These are phyloP conservation scores for Altica lythri DNA, from an alignment of 2,888 invertebrate species.

Conservation along the genomic window DNA sequence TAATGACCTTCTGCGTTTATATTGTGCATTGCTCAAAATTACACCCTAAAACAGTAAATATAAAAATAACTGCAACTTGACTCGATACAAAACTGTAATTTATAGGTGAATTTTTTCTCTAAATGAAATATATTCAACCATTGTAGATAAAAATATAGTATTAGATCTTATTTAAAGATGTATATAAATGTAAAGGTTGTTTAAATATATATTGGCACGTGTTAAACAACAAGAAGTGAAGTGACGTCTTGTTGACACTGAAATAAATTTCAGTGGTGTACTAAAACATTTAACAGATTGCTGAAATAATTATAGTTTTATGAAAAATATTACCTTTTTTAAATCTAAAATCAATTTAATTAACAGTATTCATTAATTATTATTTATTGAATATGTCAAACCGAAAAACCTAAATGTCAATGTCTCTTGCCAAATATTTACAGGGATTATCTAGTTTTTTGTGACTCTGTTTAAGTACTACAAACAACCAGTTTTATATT, in stretches of 20 bases:
- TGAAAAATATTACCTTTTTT: conserved; percentile 15
- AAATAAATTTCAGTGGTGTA: background rate
- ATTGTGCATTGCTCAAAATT: conserved; percentile 66
- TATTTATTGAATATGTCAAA: conserved; percentile 19
- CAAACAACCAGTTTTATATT: too few species aligned
- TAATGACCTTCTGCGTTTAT: conserved; percentile 68
- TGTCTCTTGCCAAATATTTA: too few species aligned
- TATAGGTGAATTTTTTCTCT: too few species aligned
- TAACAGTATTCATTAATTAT: conserved; percentile 19
- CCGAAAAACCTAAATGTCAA: conserved; percentile 18
- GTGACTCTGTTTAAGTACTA: too few species aligned
- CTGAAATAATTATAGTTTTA: too few species aligned
- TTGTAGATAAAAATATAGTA: too few species aligned
- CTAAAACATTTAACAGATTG: too few species aligned
- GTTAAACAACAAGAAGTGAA: conserved; percentile 22
- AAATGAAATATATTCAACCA: too few species aligned
- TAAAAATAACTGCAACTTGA: too few species aligned
- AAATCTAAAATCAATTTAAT: conserved; percentile 11
- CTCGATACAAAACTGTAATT: too few species aligned
- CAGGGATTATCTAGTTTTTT: too few species aligned
- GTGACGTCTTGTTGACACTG: conserved; percentile 15
- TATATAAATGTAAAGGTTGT: conserved; percentile 3
- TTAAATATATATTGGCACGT: conserved; percentile 24
- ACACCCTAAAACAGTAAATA: conserved; percentile 9
- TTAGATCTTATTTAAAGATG: too few species aligned